phyloP scores from a whole-genome alignment of 2,113 vertebrate genomes.

The Petaurus breviceps region DNA sequence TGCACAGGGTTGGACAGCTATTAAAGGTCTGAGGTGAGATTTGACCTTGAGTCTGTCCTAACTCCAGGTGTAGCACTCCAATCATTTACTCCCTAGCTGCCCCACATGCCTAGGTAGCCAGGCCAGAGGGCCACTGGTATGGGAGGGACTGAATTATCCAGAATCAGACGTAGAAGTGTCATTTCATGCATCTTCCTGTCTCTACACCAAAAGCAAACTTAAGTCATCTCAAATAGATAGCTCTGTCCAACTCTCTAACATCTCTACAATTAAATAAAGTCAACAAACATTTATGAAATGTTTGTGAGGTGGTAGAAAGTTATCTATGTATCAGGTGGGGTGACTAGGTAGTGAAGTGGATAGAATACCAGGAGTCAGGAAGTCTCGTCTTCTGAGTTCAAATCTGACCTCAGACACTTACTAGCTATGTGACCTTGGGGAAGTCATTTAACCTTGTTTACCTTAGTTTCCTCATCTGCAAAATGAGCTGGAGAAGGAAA shows the following conservation, averaged over 20 bases:
- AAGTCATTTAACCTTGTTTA: neutral
- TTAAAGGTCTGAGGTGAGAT: neutral
- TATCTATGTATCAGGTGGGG: neutral
- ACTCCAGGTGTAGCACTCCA: neutral
- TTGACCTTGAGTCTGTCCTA: neutral
- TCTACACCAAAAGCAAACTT: neutral
- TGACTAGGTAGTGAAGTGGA: neutral
- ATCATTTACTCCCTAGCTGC: neutral
- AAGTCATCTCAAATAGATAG: conserved; percentile 9
- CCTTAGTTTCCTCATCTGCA: neutral
- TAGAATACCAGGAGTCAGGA: neutral
- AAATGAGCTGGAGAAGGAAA: neutral
- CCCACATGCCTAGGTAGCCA: conserved; percentile 6
- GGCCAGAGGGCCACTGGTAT: conserved; percentile 17
- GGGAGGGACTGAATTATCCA: neutral
- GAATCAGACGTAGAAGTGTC: neutral
- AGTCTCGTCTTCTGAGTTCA: neutral
- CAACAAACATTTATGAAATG: neutral
- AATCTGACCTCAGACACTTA: neutral
- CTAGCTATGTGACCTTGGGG: neutral
- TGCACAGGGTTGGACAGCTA: neutral
- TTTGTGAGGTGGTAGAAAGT: neutral
- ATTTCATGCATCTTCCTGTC: neutral
- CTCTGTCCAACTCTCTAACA: neutral
- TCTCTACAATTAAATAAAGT: neutral